Base-by-base conservation (phyloP, 2,888 invertebrate species). In the Listrodromus nycthemerus region DNA sequence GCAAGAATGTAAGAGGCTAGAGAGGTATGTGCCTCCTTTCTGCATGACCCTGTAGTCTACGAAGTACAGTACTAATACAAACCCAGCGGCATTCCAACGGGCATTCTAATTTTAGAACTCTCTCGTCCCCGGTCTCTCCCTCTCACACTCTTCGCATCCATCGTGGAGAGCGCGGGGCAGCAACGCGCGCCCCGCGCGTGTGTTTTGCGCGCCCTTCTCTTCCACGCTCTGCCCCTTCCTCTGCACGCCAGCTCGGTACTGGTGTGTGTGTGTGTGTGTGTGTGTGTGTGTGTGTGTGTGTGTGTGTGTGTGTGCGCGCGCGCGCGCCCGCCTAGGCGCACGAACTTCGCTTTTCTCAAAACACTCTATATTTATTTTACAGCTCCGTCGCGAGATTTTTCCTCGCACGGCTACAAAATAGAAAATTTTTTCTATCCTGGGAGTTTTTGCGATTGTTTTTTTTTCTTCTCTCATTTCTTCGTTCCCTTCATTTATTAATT, bases 61-160 rank as follows among this genome's bases (percentile, higher is more conserved):
- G 45, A 52, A 80, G 83, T 70, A 83, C 66, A 70, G 41, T 61
- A 70, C 70, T 63, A 77, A 71, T 78, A 82, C 52, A 76, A 78
- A 55, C 55, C 75, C 80, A 79, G 77, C 80, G 75, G 84, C 82
- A 86, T 86, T 86, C 86, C 91, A 91, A 90, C 89, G 90, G 89
- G 87, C 91, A 91, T 91, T 91, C 91, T 91, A 91, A 91, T 91
- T 91, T 91, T 91, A 91, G 91, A 88, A 87, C 85, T 85, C 86
- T 75, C 83, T 71, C 82, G 81, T 86, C 80, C 83, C 84, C 65
- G 70, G 71, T 41, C 55, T 81, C 87, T 82, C 71, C 61, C 65
- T 69, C 76, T 52, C 61, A 50, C 52, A 80, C 83, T 80, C 69
- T 66, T 66, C 66, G 80, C 80, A 80, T 67, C 55, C 55, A 73